Evolutionary conservation across 2,797 vertebrate species (phyloP), one percentile per base, ranked within the genome.

Genomic region (Platyrinchus mystaceus): DNA sequence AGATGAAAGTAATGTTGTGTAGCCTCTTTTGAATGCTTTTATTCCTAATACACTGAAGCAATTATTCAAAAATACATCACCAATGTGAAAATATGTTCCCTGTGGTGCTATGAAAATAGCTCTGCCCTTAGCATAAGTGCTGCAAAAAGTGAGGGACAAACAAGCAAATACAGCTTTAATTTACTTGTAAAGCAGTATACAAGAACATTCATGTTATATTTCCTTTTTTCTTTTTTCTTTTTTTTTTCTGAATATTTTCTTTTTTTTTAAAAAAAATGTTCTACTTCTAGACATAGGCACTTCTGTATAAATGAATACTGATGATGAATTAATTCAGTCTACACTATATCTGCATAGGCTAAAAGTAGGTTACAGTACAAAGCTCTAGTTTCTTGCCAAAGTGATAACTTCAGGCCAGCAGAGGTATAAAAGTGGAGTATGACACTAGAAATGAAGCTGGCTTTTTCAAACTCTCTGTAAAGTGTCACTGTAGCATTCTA

Each of bases 271-370:
- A 15, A 36, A 82, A 59, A 12, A 16, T 89, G 34, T 76, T 90
- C 58, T 32, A 53, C 59, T 93, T 94, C 59, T 47, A 88, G 63
- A 18, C 69, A 81, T 21, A 94, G 39, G 30, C 4, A 8, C 13
- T 77, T 88, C 49, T 64, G 77, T 92, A 84, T 94, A 87, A 94
- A 93, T 95, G 75, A 96, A 94, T 96, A 94, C 67, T 95, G 76
- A 95, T 93, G 87, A 81, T 83, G 83, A 95, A 96, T 96, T 96
- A 92, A 95, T 95, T 87, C 82, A 77, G 58, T 92, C 89, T 91
- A 62, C 37, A n/a, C 17, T 76, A 62, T 56, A 91, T 87, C 58
- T 83, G 66, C 76, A 79, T 64, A 84, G 69, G 82, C 92, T 96
- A 96, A 96, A 95, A 96, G 91, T 95, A 94, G 91, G 94, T 84